Base-by-base conservation (phyloP, 1,140 invertebrate genomes). In the Chironomus striatipennis region DNA sequence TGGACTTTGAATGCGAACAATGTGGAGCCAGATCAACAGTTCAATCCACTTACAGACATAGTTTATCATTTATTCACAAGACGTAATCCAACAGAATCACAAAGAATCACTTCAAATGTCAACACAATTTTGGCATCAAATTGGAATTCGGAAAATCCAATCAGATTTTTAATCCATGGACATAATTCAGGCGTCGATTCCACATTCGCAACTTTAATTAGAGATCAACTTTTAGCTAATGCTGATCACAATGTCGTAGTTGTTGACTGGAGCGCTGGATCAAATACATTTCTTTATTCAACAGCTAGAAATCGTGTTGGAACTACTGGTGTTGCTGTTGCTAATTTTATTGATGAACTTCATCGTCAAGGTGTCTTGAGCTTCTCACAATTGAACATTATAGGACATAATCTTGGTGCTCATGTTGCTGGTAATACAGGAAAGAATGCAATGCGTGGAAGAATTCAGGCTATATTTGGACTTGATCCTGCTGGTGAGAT, bases 231-330 rank as follows among this genome's bases (percentile, higher is more conserved):
- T 34, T 34, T 34, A 34, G 24, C 24, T 34, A 34, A 12, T 12
- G 9, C n/a, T 57, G 47, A 57, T 57, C 9, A 57, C 7, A 57
- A 57, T 57, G 9, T 12, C 2, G n/a, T 92, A 75, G 80, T 85
- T 24, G 83, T 91, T 0, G 88, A 91, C 76, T 91, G 90, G 90
- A 85, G 82, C 9, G 78, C 81, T 4, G 81, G 86, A 7, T 86
- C 88, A 7, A 80, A 79, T 65, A 83, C 83, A 47, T 85, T 85
- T 1, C 43, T 43, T 67, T 86, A 86, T 34, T 77, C 83, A 8
- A 81, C 84, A 24, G 85, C 87, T 0, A 77, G 78, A 1, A 24
- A 77, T 67, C 77, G 79, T 74, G 81, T 84, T 0, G n/a, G 74
- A 12, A 75, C 74, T n/a, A 79, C 83, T 42, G 81, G 80, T 73